Evolutionary conservation across 2,797 vertebrate species (phyloP).

Genomic region (Galaxias olidus): DNA sequence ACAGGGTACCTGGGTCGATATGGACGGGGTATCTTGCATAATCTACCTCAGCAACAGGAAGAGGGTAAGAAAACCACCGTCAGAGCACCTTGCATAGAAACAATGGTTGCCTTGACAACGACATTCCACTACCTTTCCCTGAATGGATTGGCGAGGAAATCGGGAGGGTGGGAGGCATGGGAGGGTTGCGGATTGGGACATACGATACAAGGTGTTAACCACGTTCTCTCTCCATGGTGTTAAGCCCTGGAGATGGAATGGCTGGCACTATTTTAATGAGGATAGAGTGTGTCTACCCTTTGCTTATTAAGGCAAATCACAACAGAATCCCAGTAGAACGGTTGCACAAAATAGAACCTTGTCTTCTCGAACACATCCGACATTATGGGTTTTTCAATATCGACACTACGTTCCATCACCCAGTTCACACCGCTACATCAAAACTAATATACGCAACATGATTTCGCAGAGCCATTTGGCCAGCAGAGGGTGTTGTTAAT

Average conservation of each 20-base stretch:
- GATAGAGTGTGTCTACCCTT: neutral
- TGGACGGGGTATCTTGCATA: neutral
- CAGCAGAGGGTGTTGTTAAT: too few species aligned
- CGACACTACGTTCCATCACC: neutral
- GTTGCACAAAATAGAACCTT: neutral
- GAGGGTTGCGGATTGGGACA: neutral
- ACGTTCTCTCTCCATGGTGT: too few species aligned
- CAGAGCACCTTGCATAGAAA: slow-evolving; percentile 16
- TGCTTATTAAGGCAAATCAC: neutral
- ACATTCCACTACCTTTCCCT: neutral
- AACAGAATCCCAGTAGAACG: neutral
- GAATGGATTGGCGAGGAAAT: neutral
- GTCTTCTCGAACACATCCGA: too few species aligned
- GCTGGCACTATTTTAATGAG: too few species aligned
- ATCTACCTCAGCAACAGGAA: neutral
- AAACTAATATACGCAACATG: too few species aligned
- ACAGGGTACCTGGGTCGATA: neutral
- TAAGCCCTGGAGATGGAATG: too few species aligned
- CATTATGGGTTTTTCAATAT: too few species aligned
- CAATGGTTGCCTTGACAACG: neutral
- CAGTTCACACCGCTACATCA: neutral
- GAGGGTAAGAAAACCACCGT: neutral
- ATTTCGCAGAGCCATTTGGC: too few species aligned
- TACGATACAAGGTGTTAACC: neutral
- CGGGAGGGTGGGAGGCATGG: too few species aligned